Evolutionary conservation across 2,888 invertebrate genomes (phyloP), one percentile per base, ranked within the genome.

Genomic region (Phoenoteleia sp.): DNA sequence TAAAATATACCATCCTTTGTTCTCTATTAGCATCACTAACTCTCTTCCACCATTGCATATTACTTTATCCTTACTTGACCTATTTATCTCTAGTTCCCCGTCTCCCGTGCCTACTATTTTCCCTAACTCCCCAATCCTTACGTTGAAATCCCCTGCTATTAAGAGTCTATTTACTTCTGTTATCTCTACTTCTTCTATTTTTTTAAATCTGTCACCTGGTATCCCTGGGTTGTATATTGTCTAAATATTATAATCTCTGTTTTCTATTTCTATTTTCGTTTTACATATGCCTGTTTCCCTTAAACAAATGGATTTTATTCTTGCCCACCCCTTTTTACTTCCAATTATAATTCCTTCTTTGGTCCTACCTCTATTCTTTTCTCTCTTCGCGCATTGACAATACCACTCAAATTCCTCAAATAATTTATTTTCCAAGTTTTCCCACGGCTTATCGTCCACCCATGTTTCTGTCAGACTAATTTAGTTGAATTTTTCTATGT

Each of bases 1-100:
- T 9, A 84, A 33, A 3, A 87, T 81, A 11, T 52, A n/a, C 81
- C 79, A 81, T 3, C 81, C 83, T 42, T 52, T 52, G 7, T 81
- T 60, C 15, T 80, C 83, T 15, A 79, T 9, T 17, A n/a, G n/a
- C n/a, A n/a, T n/a, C n/a, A 47, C 19, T 9, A 85, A 42, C 3
- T 69, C 29, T 27, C 23, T 60, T 11, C 84, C 80, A 19, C 76
- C 76, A n/a, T 56, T 67, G 11, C 45, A 58, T 4, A 66, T 66
- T 33, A 39, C 25, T 39, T 33, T 77, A 23, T 77, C 56, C 39
- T 54, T 58, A 13, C 27, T 49, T 36, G 27, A 17, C 29, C 74
- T 60, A 19, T 64, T 52, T 11, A 21, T 13, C n/a, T 2, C 9
- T 21, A 33, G 39, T 29, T 42, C 56, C 0, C 47, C 36, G 0